A percentile compares a stretch with the other conserved stretches of the same genome.
phyloP scores from a whole-genome alignment of 2,113 vertebrate species.

The Catharus bicknelli region DNA sequence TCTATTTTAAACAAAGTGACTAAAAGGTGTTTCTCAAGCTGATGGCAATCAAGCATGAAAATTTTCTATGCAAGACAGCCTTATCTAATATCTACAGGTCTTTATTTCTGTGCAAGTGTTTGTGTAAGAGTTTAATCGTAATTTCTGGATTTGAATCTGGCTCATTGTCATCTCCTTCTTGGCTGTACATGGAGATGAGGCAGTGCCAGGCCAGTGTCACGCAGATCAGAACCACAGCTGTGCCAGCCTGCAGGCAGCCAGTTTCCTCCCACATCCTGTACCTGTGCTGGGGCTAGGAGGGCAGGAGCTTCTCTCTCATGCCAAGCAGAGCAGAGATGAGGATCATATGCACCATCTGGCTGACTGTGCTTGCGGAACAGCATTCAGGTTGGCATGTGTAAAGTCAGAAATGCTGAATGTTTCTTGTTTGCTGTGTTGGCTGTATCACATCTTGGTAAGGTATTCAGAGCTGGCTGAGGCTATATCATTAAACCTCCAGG shows the following conservation, averaged over 20 bases:
- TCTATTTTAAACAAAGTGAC: neutral
- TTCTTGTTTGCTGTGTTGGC: fast-evolving
- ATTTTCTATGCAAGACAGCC: neutral
- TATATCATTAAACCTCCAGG: neutral
- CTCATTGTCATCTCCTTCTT: neutral
- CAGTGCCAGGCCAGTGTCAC: neutral
- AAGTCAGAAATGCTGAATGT: neutral
- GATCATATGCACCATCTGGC: neutral
- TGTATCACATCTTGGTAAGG: neutral
- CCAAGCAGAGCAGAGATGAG: neutral
- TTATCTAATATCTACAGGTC: neutral
- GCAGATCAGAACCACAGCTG: neutral
- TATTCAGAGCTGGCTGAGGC: neutral
- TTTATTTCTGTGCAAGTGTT: neutral
- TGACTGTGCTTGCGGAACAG: neutral
- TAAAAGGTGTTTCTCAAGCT: neutral
- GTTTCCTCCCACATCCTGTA: neutral
- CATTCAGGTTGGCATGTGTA: neutral
- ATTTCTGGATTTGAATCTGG: neutral
- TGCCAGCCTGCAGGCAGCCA: neutral
- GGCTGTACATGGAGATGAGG: neutral
- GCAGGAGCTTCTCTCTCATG: neutral
- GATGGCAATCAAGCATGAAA: neutral
- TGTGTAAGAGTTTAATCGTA: neutral
- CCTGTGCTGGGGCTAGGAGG: neutral